phyloP scores from a whole-genome alignment of 2,888 invertebrate genomes.

The Conistra vaccinii region DNA sequence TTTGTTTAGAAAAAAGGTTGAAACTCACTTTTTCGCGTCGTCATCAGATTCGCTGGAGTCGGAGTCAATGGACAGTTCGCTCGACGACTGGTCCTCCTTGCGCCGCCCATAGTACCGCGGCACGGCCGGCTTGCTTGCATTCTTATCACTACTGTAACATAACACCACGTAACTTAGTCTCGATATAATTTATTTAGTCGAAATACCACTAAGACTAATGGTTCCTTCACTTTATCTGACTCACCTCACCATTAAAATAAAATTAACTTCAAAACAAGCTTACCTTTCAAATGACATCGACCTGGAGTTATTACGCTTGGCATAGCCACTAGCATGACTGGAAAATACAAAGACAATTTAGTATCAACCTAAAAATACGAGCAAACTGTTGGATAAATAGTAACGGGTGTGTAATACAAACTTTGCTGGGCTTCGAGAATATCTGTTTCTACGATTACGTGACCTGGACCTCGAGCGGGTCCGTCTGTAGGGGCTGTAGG shows the following conservation, averaged over 20 bases:
- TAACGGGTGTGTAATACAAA: conserved; percentile 75
- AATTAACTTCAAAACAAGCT: conserved; percentile 72
- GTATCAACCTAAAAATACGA: conserved; percentile 35
- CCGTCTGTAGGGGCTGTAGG: conserved; percentile 81
- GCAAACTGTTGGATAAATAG: conserved; percentile 23
- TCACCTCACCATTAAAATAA: conserved; percentile 61
- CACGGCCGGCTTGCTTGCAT: conserved; percentile 70
- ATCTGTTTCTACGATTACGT: conserved; percentile 77
- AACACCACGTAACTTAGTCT: conserved; percentile 38
- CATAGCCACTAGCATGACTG: conserved; percentile 81
- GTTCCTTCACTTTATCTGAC: conserved; percentile 43
- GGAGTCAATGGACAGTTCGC: conserved; percentile 85
- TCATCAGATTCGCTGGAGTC: conserved; percentile 80
- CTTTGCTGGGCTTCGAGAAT: conserved; percentile 83
- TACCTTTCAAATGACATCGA: conserved; percentile 87
- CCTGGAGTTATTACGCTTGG: conserved; percentile 85
- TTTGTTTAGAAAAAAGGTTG: not conserved
- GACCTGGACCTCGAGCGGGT: conserved; percentile 74
- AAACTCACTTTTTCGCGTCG: conserved; percentile 79
- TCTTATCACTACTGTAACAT: conserved; percentile 64
- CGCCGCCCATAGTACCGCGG: conserved; percentile 88
- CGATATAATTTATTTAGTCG: conserved; percentile 20
- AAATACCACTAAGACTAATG: conserved; percentile 28
- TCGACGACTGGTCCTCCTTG: conserved; percentile 86
- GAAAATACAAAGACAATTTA: conserved; percentile 72